Conservation (phyloP, 2,113 vertebrate genomes). For the Gymnobelideus leadbeateri region DNA sequence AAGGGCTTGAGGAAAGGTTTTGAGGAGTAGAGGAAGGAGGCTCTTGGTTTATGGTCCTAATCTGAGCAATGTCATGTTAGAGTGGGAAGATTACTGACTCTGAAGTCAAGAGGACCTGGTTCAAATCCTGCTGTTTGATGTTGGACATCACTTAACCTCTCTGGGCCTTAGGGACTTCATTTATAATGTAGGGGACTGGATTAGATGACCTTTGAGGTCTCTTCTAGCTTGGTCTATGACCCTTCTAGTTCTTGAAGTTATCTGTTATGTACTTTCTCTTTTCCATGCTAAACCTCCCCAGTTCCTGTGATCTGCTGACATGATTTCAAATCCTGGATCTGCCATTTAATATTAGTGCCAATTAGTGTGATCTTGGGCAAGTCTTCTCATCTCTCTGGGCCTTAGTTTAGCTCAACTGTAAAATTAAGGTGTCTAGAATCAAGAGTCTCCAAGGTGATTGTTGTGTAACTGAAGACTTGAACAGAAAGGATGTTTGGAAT, state of each 20-base stretch:
- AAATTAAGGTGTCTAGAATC: not conserved
- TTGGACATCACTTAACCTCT: not conserved
- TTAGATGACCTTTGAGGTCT: not conserved
- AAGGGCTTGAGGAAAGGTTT: not conserved
- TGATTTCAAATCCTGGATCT: not conserved
- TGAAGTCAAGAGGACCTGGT: not conserved
- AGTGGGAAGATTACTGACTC: not conserved
- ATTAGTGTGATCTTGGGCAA: not conserved
- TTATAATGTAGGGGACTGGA: not conserved
- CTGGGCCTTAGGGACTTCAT: not conserved
- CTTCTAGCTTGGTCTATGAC: not conserved
- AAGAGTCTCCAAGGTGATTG: not conserved
- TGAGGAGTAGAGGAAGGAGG: not conserved
- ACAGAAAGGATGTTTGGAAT: not conserved
- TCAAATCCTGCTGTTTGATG: not conserved
- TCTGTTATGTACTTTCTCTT: not conserved
- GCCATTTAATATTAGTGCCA: not conserved
- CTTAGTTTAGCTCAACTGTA: not conserved
- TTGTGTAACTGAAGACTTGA: not conserved
- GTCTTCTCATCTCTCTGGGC: not conserved
- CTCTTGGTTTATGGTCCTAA: not conserved
- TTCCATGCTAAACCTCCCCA: not conserved
- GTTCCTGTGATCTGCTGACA: not conserved
- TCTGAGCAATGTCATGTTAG: not conserved
- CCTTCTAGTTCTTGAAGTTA: not conserved